Conservation (phyloP, 2,797 vertebrate species). For the Etheostoma nigrum region DNA sequence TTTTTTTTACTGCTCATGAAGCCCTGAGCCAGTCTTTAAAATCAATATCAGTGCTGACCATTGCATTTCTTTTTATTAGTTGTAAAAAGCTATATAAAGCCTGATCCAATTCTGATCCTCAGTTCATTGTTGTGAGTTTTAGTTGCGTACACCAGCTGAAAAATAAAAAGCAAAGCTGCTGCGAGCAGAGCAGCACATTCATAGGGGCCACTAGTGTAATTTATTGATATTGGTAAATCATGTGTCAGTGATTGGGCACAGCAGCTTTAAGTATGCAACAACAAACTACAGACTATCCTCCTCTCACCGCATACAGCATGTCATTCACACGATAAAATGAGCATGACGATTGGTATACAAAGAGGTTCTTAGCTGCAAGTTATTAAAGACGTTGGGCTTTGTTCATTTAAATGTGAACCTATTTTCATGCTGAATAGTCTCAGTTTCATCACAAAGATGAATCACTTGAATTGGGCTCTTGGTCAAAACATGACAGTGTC, state of each 20-base stretch:
- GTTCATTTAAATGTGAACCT: background rate
- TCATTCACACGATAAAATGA: no score
- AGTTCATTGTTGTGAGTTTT: background rate
- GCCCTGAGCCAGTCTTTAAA: slow-evolving; percentile 1
- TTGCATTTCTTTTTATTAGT: background rate
- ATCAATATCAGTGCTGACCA: slow-evolving; percentile 2
- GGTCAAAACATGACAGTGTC: background rate
- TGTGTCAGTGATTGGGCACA: background rate
- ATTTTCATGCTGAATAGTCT: background rate
- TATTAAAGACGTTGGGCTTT: background rate
- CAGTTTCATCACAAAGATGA: background rate
- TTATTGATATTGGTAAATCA: slow-evolving; percentile 16
- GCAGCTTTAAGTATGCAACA: background rate
- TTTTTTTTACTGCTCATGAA: background rate
- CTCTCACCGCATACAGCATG: no score
- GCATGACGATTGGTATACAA: no score
- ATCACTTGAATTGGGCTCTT: background rate
- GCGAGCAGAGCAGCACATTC: slow-evolving; percentile 11
- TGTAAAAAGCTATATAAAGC: background rate
- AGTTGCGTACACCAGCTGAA: background rate
- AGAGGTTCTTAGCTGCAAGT: background rate
- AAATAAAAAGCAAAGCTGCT: slow-evolving; percentile 15
- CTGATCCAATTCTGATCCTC: background rate
- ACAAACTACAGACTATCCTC: no score
- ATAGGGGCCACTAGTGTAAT: slow-evolving; percentile 14